Conservation (phyloP, 1,140 invertebrate genomes). For the Diorhabda sublineata region DNA sequence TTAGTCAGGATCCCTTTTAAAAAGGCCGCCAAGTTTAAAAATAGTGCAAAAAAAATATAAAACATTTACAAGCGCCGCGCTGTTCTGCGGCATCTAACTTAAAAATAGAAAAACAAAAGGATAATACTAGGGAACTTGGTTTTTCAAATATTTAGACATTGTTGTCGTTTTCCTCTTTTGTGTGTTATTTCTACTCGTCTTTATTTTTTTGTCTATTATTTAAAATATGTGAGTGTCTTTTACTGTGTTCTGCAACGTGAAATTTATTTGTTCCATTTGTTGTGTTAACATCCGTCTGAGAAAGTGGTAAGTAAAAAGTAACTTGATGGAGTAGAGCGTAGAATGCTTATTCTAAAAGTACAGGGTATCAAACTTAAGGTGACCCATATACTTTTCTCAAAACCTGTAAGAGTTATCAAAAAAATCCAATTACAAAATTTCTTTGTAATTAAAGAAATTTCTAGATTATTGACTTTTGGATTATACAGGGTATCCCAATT, state of each 20-base stretch:
- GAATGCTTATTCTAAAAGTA: too few species aligned
- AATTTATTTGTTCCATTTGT: neutral
- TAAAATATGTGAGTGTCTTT: neutral
- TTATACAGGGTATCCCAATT: too few species aligned
- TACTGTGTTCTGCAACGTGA: neutral
- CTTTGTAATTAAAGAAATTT: too few species aligned
- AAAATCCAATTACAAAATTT: too few species aligned
- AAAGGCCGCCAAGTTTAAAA: neutral
- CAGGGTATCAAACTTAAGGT: too few species aligned
- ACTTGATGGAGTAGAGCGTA: too few species aligned
- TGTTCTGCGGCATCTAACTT: neutral
- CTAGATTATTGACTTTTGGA: too few species aligned
- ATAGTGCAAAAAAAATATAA: neutral
- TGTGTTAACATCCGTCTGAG: neutral
- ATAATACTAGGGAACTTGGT: neutral
- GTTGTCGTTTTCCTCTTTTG: neutral
- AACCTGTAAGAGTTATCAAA: too few species aligned
- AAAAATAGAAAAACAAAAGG: neutral
- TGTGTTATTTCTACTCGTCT: neutral
- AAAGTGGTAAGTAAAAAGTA: too few species aligned
- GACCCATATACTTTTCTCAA: too few species aligned
- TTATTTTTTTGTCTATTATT: neutral
- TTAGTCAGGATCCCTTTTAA: neutral
- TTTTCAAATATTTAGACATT: conserved; percentile 1
- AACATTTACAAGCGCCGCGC: neutral